Percentiles rank a stretch among this genome's conserved stretches.
These are phyloP conservation scores for Brachionus koreanus DNA, from an alignment of 1,140 invertebrate genomes.

Conservation along the genomic window DNA sequence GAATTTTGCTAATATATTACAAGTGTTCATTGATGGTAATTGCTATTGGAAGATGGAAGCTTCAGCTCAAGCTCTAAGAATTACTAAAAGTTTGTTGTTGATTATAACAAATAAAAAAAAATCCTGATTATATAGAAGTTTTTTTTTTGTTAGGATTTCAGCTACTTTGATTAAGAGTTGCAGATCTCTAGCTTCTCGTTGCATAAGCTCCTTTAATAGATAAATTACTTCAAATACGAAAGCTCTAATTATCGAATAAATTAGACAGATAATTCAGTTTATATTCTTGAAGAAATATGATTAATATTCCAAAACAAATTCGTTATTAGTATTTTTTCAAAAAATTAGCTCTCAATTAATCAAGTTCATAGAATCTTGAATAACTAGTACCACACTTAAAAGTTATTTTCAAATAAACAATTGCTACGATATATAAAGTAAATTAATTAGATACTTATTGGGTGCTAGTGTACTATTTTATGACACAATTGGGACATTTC, in stretches of 20 bases:
- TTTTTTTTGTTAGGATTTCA: background rate
- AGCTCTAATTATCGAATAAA: constrained; percentile 1
- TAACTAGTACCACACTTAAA: background rate
- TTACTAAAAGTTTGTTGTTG: background rate
- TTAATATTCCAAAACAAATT: background rate
- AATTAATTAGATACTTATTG: background rate
- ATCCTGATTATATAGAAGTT: background rate
- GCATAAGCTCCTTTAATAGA: background rate
- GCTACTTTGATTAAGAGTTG: background rate
- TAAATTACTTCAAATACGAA: background rate
- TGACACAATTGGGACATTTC: background rate
- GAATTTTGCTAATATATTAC: constrained; percentile 39
- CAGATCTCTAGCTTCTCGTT: background rate
- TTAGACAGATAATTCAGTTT: background rate
- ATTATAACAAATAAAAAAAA: background rate
- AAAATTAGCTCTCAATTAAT: background rate
- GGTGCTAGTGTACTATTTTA: background rate
- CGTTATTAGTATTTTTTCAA: background rate
- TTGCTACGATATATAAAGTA: background rate
- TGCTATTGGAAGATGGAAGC: constrained; percentile 21
- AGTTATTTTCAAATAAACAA: background rate
- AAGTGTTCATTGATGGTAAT: background rate
- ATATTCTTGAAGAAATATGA: background rate
- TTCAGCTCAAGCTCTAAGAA: background rate
- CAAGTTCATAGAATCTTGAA: background rate